Conservation (phyloP, 64 coral and sea anemone species). For the Hydrozoanthus tunicans region DNA sequence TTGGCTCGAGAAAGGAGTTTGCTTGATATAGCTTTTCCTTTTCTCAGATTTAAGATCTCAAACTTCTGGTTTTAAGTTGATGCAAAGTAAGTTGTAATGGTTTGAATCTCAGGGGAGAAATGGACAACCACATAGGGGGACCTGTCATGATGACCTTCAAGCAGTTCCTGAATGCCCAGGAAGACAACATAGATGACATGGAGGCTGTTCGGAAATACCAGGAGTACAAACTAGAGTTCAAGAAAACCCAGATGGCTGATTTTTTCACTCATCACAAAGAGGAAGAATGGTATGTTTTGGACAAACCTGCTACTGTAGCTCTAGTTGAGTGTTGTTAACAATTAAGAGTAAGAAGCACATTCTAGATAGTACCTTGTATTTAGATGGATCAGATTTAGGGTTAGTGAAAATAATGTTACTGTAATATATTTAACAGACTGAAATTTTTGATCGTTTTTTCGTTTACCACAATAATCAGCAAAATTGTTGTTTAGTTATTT, state of each 20-base stretch:
- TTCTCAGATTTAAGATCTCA: no score
- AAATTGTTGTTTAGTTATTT: no score
- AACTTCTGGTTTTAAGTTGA: neutral
- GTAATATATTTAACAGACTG: no score
- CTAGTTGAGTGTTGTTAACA: neutral
- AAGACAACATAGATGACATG: constrained; percentile 95
- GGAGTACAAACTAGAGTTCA: constrained; percentile 96
- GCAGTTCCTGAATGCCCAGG: constrained; percentile 94
- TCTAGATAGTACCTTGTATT: no score
- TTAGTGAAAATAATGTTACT: no score
- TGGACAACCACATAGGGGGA: constrained; percentile 11
- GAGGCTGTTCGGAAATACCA: constrained; percentile 95
- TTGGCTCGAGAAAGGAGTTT: no score
- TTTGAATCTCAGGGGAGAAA: neutral
- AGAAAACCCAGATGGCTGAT: constrained; percentile 96
- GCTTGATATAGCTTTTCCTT: no score
- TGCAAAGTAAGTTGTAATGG: neutral
- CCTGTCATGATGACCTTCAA: constrained; percentile 94
- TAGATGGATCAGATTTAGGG: no score
- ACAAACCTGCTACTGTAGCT: no score
- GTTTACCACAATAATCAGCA: no score
- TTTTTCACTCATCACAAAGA: constrained; percentile 96
- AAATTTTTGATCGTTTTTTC: no score
- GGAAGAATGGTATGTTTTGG: constrained; percentile 91
- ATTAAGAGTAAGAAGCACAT: neutral